Base-by-base conservation (phyloP, 2,113 vertebrate genomes). In the Psammodynastes pulverulentus region DNA sequence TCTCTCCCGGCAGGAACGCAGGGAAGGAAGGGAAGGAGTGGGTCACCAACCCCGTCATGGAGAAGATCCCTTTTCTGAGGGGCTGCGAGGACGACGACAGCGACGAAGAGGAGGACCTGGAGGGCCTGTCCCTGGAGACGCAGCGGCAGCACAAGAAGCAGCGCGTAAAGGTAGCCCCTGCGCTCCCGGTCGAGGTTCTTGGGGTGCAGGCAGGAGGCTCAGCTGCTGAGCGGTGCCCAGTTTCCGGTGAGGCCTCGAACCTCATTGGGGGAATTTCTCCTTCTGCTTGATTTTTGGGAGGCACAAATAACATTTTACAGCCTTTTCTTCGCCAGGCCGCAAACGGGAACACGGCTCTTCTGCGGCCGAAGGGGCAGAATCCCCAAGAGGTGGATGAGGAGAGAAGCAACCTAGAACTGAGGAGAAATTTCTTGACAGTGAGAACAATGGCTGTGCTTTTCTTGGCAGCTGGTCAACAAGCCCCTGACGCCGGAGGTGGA, bases 41-140 rank as follows among this genome's bases (percentile, higher is more conserved):
- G 34, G 86, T 97, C 79, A 96, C 97, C 0, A 90, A 97, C 56
- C 98, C 98, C 0, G 97, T 98, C 45, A 96, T 98, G 90, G 98
- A 98, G 94, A 98, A 98, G 96, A 98, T 98, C 90, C 98, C 98
- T 85, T 99, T 99, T 95, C 96, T 98, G 58, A 98, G 97, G 26
- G 97, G 97, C 92, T 98, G 98, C 0, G 98, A 98, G 95, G 98
- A 99, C 0, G 98, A 98, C 0, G 98, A 99, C 97, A 98, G 98
- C 0, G 98, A 99, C 0, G 98, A 99, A 93, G 98, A 99, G 0
- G 98, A 99, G 0, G 98, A 99, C 49, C 97, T 98, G 93, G 98
- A 98, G 90, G 97, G 98, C 46, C 97, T 98, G 56, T 96, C 97
- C 26, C 97, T 98, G 2, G 98, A 98, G 58, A 97, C 98, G 9